These are phyloP conservation scores for Trichoplusia ni DNA, from an alignment of 1,140 invertebrate species.

Conservation along the genomic window DNA sequence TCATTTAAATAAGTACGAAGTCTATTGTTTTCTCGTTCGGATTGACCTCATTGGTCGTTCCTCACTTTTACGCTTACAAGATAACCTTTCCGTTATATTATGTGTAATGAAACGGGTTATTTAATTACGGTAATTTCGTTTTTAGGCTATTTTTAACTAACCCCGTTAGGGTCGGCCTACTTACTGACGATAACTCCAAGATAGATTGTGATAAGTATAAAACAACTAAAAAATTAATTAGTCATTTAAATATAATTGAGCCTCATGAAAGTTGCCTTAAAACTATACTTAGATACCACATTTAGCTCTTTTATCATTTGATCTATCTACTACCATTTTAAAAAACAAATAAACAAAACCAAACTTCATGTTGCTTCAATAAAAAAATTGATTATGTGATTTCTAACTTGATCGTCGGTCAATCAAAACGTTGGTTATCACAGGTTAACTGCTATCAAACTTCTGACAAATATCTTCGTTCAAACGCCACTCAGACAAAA, in stretches of 20 bases:
- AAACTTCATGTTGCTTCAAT: too few species aligned
- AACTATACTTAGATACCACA: too few species aligned
- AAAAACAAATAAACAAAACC: too few species aligned
- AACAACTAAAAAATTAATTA: too few species aligned
- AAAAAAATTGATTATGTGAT: too few species aligned
- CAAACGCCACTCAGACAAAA: not conserved
- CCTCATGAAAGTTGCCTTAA: too few species aligned
- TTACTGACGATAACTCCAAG: too few species aligned
- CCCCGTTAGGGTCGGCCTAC: not conserved
- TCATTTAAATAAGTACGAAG: slow-evolving; percentile 1
- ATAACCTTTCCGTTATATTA: slow-evolving; percentile 14
- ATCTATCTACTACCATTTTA: too few species aligned
- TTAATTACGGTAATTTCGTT: not conserved
- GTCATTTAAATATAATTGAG: too few species aligned
- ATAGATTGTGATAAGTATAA: too few species aligned
- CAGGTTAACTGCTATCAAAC: not conserved
- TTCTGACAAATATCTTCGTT: not conserved
- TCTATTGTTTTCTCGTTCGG: slow-evolving; percentile 1
- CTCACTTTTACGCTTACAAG: not conserved
- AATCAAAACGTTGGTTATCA: not conserved
- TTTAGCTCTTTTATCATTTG: too few species aligned
- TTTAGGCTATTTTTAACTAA: slow-evolving; percentile 6
- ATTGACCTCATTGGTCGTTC: slow-evolving; percentile 13
- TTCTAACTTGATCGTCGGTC: not conserved
- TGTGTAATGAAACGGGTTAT: slow-evolving; percentile 7